Conservation (phyloP, 2,113 vertebrate species). For the Lampris incognitus region DNA sequence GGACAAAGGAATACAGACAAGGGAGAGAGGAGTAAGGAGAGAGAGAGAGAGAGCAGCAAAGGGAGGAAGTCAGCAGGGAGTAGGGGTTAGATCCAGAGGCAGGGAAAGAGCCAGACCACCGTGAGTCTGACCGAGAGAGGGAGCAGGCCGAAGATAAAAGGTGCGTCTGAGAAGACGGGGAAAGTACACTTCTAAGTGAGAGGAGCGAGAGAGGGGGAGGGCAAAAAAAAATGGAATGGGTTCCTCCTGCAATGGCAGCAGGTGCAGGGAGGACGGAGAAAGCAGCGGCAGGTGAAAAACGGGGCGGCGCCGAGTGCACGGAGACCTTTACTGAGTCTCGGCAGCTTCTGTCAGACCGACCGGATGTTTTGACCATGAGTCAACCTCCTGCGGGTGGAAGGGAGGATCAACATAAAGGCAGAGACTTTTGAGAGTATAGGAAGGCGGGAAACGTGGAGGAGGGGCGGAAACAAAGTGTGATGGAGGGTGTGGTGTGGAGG, state of each 20-base stretch:
- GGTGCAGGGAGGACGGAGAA: slow-evolving; percentile 8
- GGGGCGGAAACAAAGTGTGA: slow-evolving; percentile 50
- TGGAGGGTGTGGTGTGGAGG: slow-evolving; percentile 41
- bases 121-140: not conserved
- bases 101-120: slow-evolving; percentile 16
- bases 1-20: not conserved
- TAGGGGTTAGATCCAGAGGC: slow-evolving; percentile 25
- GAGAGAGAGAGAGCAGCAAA: slow-evolving; percentile 16
- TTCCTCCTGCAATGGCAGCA: slow-evolving; percentile 19
- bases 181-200: not conserved
- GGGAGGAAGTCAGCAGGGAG: slow-evolving; percentile 16
- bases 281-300: slow-evolving; percentile 26
- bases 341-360: not conserved
- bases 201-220: not conserved
- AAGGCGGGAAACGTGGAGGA: slow-evolving; percentile 28
- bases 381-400: too few relatives aligned
- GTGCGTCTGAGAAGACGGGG: not conserved
- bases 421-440: slow-evolving; percentile 14
- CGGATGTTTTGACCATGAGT: not conserved
- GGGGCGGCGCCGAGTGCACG: slow-evolving; percentile 28
- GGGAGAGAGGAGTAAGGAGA: not conserved
- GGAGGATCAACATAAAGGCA: not conserved
- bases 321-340: not conserved
- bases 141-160: slow-evolving; percentile 7
- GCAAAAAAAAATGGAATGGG: not conserved